Conservation (phyloP, 2,797 vertebrate species). For the Steatocranus sp. region DNA sequence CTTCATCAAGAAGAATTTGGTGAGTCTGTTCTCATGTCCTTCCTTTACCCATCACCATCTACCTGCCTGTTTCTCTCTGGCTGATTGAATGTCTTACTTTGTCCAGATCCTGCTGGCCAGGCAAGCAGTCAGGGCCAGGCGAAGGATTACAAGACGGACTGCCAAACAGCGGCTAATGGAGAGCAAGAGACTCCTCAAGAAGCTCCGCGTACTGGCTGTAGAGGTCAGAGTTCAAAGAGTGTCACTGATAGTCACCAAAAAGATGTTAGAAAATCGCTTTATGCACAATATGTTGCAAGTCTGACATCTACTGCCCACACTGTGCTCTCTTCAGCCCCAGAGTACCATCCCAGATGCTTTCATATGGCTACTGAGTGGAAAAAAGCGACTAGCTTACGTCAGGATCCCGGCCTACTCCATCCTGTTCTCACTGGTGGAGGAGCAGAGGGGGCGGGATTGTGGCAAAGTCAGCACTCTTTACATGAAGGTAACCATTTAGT, state of each 20-base stretch:
- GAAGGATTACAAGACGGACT: conserved; percentile 66
- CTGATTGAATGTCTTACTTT: not conserved
- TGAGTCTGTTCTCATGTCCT: conserved; percentile 55
- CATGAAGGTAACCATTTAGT: conserved; percentile 76
- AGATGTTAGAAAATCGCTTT: not conserved
- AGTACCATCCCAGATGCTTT: conserved; percentile 86
- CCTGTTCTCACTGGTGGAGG: conserved; percentile 90
- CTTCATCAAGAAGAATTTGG: conserved; percentile 81
- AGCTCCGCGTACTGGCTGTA: conserved; percentile 77
- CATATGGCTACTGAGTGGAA: conserved; percentile 86
- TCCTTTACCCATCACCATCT: not conserved
- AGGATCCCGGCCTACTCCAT: conserved; percentile 83
- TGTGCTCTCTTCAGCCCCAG: conserved; percentile 79
- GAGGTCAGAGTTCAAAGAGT: conserved; percentile 75
- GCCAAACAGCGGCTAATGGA: conserved; percentile 78
- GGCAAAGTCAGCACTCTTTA: conserved; percentile 85
- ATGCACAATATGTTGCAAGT: not conserved
- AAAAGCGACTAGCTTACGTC: conserved; percentile 80
- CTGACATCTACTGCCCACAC: not conserved
- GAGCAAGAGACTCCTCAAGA: conserved; percentile 77
- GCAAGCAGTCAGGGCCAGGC: conserved; percentile 74
- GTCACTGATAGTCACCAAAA: not conserved
- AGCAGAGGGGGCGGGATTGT: conserved; percentile 88
- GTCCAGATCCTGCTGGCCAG: conserved; percentile 79
- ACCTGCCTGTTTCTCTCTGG: not conserved